Base-by-base conservation (phyloP, 2,888 invertebrate species). In the Serrognathus titanus region DNA sequence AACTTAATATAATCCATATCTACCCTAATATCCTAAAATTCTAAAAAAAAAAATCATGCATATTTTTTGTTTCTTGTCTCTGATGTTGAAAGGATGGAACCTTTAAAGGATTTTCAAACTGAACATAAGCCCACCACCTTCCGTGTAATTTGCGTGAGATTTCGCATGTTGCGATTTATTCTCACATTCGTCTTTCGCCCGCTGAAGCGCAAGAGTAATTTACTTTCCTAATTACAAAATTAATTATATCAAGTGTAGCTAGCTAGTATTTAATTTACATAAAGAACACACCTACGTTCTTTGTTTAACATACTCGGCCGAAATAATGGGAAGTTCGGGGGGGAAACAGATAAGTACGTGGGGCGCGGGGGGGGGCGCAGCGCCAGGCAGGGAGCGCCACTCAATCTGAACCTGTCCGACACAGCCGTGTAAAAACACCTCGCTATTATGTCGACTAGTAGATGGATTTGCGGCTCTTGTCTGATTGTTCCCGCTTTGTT, bases 401-500 rank as follows among this genome's bases (percentile, higher is more conserved):
- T 74, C 73, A 73, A 75, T 75, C 73, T 71, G 69, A 71, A 73
- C 70, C 74, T 75, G 75, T 75, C 75, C 69, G 67, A 65, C 65
- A 65, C 75, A 75, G 72, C 66, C 71, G 67, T 62, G 71, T 69
- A 74, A 75, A 75, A 75, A 74, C 72, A 72, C 73, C 72, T 71
- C 70, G 69, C 73, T 72, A 72, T 73, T 73, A 72, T 74, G 72
- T 69, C 69, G 72, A 71, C 72, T 73, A 69, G 66, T 69, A 70
- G 73, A 72, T 70, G 72, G 73, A 73, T 73, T 73, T 69, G 71
- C 69, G 69, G 52, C 47, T 65, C 68, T 69, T 69, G 68, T 69
- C 69, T 71, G 73, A 74, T 74, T 73, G 72, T 73, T 71, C 72
- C 61, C 66, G 70, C 73, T 72, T 73, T 74, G 74, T 74, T 74